Base-by-base conservation (phyloP, 1,140 invertebrate species). In the Lordiphosa stackelbergi region DNA sequence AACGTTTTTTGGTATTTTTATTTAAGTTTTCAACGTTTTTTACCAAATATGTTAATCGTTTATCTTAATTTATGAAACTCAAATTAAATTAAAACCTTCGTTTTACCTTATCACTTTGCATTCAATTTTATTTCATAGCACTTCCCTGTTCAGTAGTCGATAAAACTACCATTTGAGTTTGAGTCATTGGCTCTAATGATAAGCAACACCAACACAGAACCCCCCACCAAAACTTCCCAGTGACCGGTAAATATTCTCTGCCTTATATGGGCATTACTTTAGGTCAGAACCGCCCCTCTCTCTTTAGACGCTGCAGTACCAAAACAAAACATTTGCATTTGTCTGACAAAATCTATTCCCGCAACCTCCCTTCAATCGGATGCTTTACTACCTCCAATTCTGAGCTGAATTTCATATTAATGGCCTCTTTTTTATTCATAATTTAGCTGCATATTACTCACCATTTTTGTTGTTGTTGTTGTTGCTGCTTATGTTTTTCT, bases 231-330 rank as follows among this genome's bases (percentile, higher is more conserved):
- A 12, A 38, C 43, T 8, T 7, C 9, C 13, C 43, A 13, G 24
- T 12, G 51, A 47, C 73, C 73, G 73, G 73, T 73, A 75, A 57
- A 53, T 56, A 46, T 53, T 56, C 54, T 70, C 40, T 81, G 38
- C 74, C 74, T 57, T 79, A 79, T 79, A 79, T 74, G 74, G 74
- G 70, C 75, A 79, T 77, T 53, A 24, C 54, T 81, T 74, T 53
- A 54, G 69, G 43, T 46, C 54, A 59, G 16, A 45, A 16, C 34
- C 46, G 2, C 7, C 8, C 22, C 16, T 16, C 11, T 24, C 19
- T 22, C 13, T 9, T 12, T 10, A 5, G 9, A 5, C 37, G 9
- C 22, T 22, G 3, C 5, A 22, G 22, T 22, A 5, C 1, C 22
- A 22, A 22, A 22, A 4, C 22, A 24, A 24, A 24, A 24, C 22